Base-by-base conservation (phyloP, 1,140 invertebrate genomes). In the Megalopta genalis region DNA sequence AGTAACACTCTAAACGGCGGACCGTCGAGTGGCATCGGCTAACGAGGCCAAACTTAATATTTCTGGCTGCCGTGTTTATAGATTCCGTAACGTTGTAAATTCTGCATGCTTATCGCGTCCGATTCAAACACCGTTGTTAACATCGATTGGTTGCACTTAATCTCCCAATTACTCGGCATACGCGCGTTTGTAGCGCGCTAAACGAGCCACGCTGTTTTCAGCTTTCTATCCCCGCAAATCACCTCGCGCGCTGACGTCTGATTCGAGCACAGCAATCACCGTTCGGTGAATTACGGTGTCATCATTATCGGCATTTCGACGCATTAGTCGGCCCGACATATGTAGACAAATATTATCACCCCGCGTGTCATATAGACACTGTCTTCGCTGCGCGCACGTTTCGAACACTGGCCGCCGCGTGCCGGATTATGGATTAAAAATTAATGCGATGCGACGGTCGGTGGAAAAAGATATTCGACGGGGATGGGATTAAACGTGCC, bases 271-370 rank as follows among this genome's bases (percentile, higher is more conserved):
- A 57, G 54, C 54, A 57, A 57, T 57, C 54, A 57, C 54, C 54
- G 54, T 57, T 57, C 21, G 21, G 54, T 57, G 54, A 57, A 57
- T 57, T 57, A 57, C n/a, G 21, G 54, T 57, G 54, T 57, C 54
- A 57, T n/a, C 54, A 57, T 57, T 57, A 57, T 57, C 54, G n/a
- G 54, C 18, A 57, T 57, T 57, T 57, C 54, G n/a, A 57, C 54
- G 54, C 54, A n/a, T 57, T 57, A n/a, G 18, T 10, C 54, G 6
- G 7, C 18, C 3, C 54, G n/a, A 57, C 54, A 57, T 57, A 57
- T n/a, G 54, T n/a, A n/a, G 54, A 57, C n/a, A 57, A 57, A 57
- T n/a, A 57, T 54, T 54, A 54, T 57, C 21, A n/a, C 21, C 21
- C 54, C 18, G 8, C 7, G 21, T 57, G 21, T 57, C 54, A n/a